These are phyloP conservation scores for Tragopan temminckii DNA, from an alignment of 2,797 vertebrate genomes.

Conservation along the genomic window DNA sequence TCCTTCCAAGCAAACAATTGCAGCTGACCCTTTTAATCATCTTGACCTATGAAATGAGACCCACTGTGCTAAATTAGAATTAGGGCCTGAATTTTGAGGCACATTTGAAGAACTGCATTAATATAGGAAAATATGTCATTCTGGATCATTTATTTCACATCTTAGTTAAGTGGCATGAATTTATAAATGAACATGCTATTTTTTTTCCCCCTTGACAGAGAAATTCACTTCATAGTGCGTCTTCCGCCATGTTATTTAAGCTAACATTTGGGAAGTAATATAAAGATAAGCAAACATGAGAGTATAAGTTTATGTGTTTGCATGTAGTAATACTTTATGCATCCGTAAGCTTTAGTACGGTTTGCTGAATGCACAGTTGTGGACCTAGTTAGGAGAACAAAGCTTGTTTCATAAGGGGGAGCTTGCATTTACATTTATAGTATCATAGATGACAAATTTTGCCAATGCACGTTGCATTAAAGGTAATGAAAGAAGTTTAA, in stretches of 20 bases:
- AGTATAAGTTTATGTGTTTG: slow-evolving; percentile 7
- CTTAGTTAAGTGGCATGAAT: background rate
- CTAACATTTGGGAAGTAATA: slow-evolving; percentile 22
- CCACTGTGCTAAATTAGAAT: slow-evolving; percentile 35
- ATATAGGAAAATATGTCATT: background rate
- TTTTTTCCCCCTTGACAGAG: fast-evolving
- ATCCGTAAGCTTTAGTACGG: slow-evolving; percentile 1
- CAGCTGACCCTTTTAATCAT: slow-evolving; percentile 44
- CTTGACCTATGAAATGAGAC: slow-evolving; percentile 29
- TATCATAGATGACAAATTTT: background rate
- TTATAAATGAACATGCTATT: background rate
- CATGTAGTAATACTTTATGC: slow-evolving; percentile 1
- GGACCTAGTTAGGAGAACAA: background rate
- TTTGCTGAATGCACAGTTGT: background rate
- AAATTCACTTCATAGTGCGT: background rate
- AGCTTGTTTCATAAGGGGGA: background rate
- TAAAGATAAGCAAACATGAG: background rate
- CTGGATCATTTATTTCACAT: slow-evolving; percentile 40
- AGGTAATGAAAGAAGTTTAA: background rate
- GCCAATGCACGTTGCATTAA: background rate
- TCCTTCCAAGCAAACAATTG: background rate
- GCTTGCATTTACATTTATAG: background rate
- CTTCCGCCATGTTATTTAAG: background rate
- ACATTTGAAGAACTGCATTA: slow-evolving; percentile 32
- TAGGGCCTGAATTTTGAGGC: slow-evolving; percentile 28